phyloP scores from a whole-genome alignment of 2,888 invertebrate species.

The Galeruca laticollis region DNA sequence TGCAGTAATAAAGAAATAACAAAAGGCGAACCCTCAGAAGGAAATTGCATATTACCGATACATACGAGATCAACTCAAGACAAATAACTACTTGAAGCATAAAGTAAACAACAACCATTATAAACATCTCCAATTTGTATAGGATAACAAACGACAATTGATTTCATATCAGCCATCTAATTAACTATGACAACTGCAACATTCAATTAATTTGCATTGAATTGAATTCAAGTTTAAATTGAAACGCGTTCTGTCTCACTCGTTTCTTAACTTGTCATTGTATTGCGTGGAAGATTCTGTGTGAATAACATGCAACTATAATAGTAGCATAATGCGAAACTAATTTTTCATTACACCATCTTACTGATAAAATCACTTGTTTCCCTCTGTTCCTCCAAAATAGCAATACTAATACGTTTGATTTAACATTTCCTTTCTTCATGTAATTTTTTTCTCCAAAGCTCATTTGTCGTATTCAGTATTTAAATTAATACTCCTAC shows the following conservation, averaged over 20 bases:
- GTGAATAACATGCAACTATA: too few species aligned
- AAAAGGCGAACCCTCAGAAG: conserved; percentile 38
- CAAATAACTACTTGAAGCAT: conserved; percentile 40
- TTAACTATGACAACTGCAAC: conserved; percentile 59
- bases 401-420: too few species aligned
- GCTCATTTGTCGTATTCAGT: too few species aligned
- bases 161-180: conserved; percentile 62
- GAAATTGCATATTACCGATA: conserved; percentile 32
- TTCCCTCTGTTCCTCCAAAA: too few species aligned
- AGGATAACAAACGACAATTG: conserved; percentile 61
- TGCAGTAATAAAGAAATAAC: conserved; percentile 37
- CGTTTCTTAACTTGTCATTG: not conserved
- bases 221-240: conserved; percentile 48
- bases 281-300: not conserved
- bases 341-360: too few species aligned
- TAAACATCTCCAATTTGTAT: conserved; percentile 57
- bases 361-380: too few species aligned
- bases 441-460: too few species aligned
- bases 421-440: too few species aligned
- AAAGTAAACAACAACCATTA: conserved; percentile 42
- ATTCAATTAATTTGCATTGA: conserved; percentile 64
- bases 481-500: too few species aligned
- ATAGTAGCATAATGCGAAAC: too few species aligned
- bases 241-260: conserved; percentile 27
- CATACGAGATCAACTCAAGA: conserved; percentile 37